A percentile compares a stretch with the other conserved stretches of the same genome.
Conservation (phyloP, 2,888 invertebrate species). For the Caenorhabditis drosophilae region DNA sequence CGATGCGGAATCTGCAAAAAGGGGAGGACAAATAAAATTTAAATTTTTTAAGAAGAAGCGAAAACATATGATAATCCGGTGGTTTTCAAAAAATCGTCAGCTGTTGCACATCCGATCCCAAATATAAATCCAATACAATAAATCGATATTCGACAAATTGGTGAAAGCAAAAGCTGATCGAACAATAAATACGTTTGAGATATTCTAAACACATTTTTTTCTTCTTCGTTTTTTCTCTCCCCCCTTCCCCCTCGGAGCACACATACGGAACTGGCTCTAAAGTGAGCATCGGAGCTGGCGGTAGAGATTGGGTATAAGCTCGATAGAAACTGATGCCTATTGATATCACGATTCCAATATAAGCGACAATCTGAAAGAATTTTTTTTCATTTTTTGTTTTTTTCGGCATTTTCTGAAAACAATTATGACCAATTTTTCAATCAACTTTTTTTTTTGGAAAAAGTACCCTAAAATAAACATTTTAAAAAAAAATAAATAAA, state of each 20-base stretch:
- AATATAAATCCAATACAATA: slow-evolving; percentile 53
- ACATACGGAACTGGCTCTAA: slow-evolving; percentile 48
- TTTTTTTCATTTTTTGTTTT: background rate
- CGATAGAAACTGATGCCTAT: slow-evolving; percentile 32
- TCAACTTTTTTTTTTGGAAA: no score
- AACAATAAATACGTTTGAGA: slow-evolving; percentile 25
- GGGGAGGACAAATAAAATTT: background rate
- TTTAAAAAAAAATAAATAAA: no score
- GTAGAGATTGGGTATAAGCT: slow-evolving; percentile 32
- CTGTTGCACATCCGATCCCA: slow-evolving; percentile 41
- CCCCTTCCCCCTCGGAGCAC: no score
- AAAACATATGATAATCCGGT: slow-evolving; percentile 28
- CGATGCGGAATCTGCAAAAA: slow-evolving; percentile 22
- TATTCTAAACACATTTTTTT: slow-evolving; percentile 23
- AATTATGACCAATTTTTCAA: no score
- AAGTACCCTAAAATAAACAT: no score
- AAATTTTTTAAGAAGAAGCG: background rate
- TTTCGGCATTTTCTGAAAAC: background rate
- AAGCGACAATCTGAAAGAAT: slow-evolving; percentile 23
- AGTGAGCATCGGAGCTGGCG: slow-evolving; percentile 54
- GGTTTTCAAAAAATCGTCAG: slow-evolving; percentile 16
- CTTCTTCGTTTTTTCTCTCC: no score
- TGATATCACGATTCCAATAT: slow-evolving; percentile 16
- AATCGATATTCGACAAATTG: slow-evolving; percentile 27
- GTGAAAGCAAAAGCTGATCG: slow-evolving; percentile 35